Base-by-base conservation (phyloP, 2,113 vertebrate species). In the Gobius niger region DNA sequence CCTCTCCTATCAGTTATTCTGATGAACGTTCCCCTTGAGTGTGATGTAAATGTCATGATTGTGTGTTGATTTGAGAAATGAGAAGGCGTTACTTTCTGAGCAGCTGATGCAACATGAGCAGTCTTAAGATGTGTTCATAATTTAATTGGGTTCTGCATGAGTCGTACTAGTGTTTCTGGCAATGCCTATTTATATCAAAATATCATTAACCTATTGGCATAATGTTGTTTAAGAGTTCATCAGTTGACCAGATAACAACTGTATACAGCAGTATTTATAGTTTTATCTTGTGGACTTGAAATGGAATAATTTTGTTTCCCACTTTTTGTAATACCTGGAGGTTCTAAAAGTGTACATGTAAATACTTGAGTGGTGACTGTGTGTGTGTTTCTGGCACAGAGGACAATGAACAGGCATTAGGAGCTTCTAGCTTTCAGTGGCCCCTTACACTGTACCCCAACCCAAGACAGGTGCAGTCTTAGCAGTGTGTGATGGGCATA, bases 391-490 rank as follows among this genome's bases (percentile, higher is more conserved):
- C 40, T 76, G 64, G 75, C 53, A n/a, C 18, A 15, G 59, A 54
- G 67, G 53, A 80, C 72, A 80, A 80, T 83, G 46, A 40, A 18
- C 72, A 12, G 64, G 56, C 68, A 10, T 83, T 80, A 15, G 75
- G 52, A 80, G 16, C 57, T 63, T 65, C 13, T 46, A 47, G 51
- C n/a, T 46, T 62, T 83, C 18, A 2, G 42, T 57, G 51, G 53
- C 57, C 68, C 53, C 63, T 59, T 76, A 59, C 69, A 82, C 86
- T 42, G 73, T 80, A 52, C 72, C 72, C 77, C 64, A 59, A 68
- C 75, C 76, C 68, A 40, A 56, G 78, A 90, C 88, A 88, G 88
- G 85, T 91, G 90, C 73, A 4, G 56, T 51, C 50, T 70, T 7
- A 64, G 70, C 68, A 44, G 18, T 65, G 68, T 62, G 47, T 44